Conservation (phyloP, 2,888 invertebrate genomes). For the Caenorhabditis becei region DNA sequence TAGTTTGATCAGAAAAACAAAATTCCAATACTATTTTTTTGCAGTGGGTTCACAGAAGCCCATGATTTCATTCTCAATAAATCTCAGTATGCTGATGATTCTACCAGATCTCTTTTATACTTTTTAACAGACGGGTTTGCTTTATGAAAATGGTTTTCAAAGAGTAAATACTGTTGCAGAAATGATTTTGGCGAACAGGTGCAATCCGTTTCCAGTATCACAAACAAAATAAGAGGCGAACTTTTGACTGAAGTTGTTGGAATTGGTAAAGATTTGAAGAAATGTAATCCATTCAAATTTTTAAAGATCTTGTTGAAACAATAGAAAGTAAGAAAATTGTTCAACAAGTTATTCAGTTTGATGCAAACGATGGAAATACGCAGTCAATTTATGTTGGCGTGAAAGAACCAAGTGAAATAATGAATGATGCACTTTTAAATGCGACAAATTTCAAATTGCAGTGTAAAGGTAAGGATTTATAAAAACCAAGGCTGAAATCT, state of each 20-base stretch:
- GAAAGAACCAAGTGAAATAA: slow-evolving; percentile 15
- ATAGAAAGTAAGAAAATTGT: slow-evolving; percentile 4
- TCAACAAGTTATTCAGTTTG: slow-evolving; percentile 38
- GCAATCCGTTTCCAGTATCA: not conserved
- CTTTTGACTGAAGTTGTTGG: slow-evolving; percentile 51
- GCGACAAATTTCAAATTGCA: slow-evolving; percentile 30
- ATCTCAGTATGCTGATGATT: slow-evolving; percentile 35
- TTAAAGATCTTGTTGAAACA: slow-evolving; percentile 46
- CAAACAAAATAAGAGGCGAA: slow-evolving; percentile 24
- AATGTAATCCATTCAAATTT: not conserved
- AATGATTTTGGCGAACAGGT: not conserved
- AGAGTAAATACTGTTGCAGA: slow-evolving; percentile 11
- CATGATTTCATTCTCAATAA: slow-evolving; percentile 38
- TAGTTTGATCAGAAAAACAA: slow-evolving; percentile 16
- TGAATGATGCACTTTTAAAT: slow-evolving; percentile 18
- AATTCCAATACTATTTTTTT: not conserved
- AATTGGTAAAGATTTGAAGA: slow-evolving; percentile 24
- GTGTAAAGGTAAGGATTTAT: slow-evolving; percentile 32
- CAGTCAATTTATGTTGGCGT: slow-evolving; percentile 55
- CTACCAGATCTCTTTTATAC: slow-evolving; percentile 33
- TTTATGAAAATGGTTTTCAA: not conserved
- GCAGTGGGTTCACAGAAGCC: slow-evolving; percentile 53
- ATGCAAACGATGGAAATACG: slow-evolving; percentile 24
- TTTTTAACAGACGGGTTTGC: slow-evolving; percentile 49
- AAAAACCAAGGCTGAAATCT: not conserved